Percentiles rank a stretch among this genome's conserved stretches.
phyloP scores from a whole-genome alignment of 2,888 invertebrate genomes.

The Osmoderma eremita region DNA sequence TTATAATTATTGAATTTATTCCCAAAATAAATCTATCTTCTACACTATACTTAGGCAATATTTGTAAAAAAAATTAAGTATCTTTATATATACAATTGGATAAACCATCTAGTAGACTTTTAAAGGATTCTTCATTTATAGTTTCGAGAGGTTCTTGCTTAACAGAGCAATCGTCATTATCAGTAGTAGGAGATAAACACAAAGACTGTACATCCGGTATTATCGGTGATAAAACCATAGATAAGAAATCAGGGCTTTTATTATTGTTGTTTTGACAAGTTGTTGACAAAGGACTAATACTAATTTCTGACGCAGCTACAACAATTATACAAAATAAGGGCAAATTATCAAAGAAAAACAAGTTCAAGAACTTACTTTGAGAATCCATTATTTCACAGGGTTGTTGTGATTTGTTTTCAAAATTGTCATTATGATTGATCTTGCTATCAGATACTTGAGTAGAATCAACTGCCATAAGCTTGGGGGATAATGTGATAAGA shows the following conservation, averaged over 20 bases:
- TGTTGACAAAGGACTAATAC: neutral
- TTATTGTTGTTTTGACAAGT: neutral
- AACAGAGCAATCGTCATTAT: conserved; percentile 32
- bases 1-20: no score
- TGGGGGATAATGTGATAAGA: conserved; percentile 39
- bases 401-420: no score
- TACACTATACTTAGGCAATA: no score
- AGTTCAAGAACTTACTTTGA: conserved; percentile 2
- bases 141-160: conserved; percentile 58
- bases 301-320: neutral
- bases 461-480: neutral
- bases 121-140: conserved; percentile 66
- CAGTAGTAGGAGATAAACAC: conserved; percentile 60
- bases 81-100: conserved; percentile 26
- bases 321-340: neutral
- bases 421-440: conserved; percentile 22
- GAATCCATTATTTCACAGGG: neutral
- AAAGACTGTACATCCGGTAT: conserved; percentile 72
- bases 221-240: conserved; percentile 64
- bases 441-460: conserved; percentile 6
- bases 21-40: no score
- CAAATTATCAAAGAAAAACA: neutral
- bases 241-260: conserved; percentile 60
- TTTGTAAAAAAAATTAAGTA: conserved; percentile 51
- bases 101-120: conserved; percentile 62